Conservation (phyloP, 2,888 invertebrate species). For the Micropterix aruncella region DNA sequence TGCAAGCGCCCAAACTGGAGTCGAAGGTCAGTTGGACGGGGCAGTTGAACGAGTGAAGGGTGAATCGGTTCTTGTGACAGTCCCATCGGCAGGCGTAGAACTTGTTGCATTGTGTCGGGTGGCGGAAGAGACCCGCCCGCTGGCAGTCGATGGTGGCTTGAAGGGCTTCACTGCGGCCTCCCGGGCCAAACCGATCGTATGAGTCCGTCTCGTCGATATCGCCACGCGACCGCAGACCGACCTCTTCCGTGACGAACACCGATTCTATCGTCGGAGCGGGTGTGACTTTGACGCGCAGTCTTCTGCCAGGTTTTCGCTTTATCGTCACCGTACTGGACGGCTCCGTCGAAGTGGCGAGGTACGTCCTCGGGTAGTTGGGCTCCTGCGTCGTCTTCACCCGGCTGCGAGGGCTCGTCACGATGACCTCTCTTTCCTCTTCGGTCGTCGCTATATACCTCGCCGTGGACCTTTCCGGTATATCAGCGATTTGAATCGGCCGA, state of each 20-base stretch:
- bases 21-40: constrained; percentile 69
- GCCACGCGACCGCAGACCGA: not conserved
- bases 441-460: constrained; percentile 7
- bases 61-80: constrained; percentile 57
- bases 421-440: constrained; percentile 9
- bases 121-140: constrained; percentile 47
- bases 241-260: constrained; percentile 20
- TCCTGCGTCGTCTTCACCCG: not conserved
- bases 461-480: constrained; percentile 1
- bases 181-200: constrained; percentile 44
- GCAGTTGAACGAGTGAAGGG: constrained; percentile 63
- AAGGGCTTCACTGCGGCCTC: constrained; percentile 41
- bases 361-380: not conserved
- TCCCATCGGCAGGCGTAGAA: constrained; percentile 77
- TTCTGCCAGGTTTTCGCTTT: not conserved
- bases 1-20: constrained; percentile 59
- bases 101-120: constrained; percentile 67
- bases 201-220: constrained; percentile 26
- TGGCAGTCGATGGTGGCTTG: constrained; percentile 47
- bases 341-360: not conserved
- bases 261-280: constrained; percentile 31
- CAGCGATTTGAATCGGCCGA: constrained; percentile 18
- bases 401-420: not conserved
- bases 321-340: not conserved
- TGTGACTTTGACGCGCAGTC: constrained; percentile 17